phyloP scores from a whole-genome alignment of 2,113 vertebrate genomes.

The Grus americana region DNA sequence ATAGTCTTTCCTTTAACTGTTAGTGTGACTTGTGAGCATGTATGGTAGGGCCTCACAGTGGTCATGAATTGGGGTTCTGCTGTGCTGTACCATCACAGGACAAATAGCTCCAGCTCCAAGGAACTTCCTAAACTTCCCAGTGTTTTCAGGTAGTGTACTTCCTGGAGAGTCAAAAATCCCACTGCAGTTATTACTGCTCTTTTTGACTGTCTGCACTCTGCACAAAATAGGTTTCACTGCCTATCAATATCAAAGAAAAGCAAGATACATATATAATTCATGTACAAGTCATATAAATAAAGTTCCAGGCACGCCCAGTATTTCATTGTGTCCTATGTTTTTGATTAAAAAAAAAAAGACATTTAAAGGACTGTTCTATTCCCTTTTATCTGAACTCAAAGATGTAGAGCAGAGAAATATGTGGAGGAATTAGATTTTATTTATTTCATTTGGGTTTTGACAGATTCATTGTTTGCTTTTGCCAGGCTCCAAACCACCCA shows the following conservation, averaged over 20 bases:
- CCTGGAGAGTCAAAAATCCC: background rate
- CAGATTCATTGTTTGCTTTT: constrained; percentile 46
- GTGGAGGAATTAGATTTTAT: constrained; percentile 16
- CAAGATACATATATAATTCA: background rate
- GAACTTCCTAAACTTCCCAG: background rate
- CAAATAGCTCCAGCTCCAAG: background rate
- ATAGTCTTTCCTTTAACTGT: background rate
- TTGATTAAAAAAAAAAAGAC: background rate
- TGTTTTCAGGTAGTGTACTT: background rate
- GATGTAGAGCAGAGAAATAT: background rate
- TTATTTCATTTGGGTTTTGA: constrained; percentile 32
- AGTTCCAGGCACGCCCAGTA: background rate
- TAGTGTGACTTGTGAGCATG: background rate
- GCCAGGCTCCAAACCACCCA: constrained; percentile 3
- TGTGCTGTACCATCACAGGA: background rate
- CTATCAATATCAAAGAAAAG: background rate
- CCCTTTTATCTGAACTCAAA: constrained; percentile 4
- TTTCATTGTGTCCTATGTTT: background rate
- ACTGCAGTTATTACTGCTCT: background rate
- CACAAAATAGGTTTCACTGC: background rate
- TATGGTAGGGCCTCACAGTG: background rate
- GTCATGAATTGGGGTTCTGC: background rate
- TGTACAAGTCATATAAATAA: background rate
- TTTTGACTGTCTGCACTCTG: background rate
- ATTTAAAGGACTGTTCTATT: background rate